phyloP scores from a whole-genome alignment of 2,888 invertebrate species.

The Yponomeuta plumbellus region DNA sequence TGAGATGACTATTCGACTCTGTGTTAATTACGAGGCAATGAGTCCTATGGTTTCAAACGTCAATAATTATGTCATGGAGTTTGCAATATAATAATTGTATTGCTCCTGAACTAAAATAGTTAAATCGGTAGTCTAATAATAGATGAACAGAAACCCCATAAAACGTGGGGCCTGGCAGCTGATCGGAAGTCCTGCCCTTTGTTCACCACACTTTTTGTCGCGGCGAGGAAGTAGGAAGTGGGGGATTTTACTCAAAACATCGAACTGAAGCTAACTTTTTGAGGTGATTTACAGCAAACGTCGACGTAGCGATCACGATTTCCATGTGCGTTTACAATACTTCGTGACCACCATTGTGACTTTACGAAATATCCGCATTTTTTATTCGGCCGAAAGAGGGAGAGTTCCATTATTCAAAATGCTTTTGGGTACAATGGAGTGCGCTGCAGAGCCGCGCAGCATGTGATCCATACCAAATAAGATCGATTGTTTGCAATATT shows the following conservation, averaged over 20 bases:
- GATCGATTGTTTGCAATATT: slow-evolving; percentile 66
- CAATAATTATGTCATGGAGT: too few relatives aligned
- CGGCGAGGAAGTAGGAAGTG: slow-evolving; percentile 57
- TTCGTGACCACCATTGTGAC: slow-evolving; percentile 46
- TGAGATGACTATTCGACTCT: too few relatives aligned
- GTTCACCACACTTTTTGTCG: slow-evolving; percentile 58
- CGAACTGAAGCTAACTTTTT: neutral
- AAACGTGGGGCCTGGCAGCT: slow-evolving; percentile 68
- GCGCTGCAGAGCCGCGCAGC: slow-evolving; percentile 56
- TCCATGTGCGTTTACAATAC: slow-evolving; percentile 32
- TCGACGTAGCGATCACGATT: slow-evolving; percentile 36
- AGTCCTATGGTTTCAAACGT: too few relatives aligned
- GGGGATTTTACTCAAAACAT: slow-evolving; percentile 21
- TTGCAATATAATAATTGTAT: neutral
- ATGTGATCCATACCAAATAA: slow-evolving; percentile 56
- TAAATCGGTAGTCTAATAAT: slow-evolving; percentile 12
- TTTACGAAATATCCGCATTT: slow-evolving; percentile 61
- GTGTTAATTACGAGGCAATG: too few relatives aligned
- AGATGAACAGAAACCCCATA: slow-evolving; percentile 52
- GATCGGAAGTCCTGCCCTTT: slow-evolving; percentile 76
- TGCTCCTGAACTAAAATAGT: neutral
- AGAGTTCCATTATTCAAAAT: slow-evolving; percentile 66
- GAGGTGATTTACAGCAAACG: slow-evolving; percentile 5
- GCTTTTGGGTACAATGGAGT: slow-evolving; percentile 58
- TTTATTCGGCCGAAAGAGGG: slow-evolving; percentile 61